phyloP scores from a whole-genome alignment of 2,797 vertebrate species.

The Philypnodon macrostomus region DNA sequence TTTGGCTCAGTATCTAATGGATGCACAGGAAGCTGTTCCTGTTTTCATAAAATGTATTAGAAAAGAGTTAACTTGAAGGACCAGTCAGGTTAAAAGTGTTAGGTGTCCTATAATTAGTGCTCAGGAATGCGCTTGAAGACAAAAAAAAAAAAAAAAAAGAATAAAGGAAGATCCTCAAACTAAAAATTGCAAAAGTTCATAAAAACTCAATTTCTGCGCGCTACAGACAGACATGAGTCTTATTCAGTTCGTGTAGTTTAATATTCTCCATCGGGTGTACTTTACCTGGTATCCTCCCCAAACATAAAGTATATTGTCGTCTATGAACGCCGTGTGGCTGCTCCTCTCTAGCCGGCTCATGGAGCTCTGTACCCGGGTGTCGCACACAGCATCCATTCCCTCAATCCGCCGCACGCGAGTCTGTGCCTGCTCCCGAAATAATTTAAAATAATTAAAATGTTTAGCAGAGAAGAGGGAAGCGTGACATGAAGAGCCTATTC shows the following conservation, averaged over 20 bases:
- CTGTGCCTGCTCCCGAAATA: background rate
- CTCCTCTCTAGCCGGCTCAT: constrained; percentile 80
- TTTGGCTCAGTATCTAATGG: no score
- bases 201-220: background rate
- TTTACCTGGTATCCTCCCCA: constrained; percentile 95
- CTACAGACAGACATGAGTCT: background rate
- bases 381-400: constrained; percentile 40
- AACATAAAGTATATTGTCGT: constrained; percentile 80
- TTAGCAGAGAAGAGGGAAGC: background rate
- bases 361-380: constrained; percentile 2
- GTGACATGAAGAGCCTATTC: background rate
- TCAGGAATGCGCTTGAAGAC: background rate
- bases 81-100: background rate
- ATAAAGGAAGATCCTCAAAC: no score
- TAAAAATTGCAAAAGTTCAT: background rate
- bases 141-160: background rate
- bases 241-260: constrained; percentile 6
- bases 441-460: constrained; percentile 16
- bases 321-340: constrained; percentile 86
- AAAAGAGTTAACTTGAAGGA: background rate
- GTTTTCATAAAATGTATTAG: background rate
- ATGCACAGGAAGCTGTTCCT: no score
- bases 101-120: constrained; percentile 2
- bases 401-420: background rate
- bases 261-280: fast-evolving